Base-by-base conservation (phyloP, 2,888 invertebrate species). In the Orchesella flavescens region DNA sequence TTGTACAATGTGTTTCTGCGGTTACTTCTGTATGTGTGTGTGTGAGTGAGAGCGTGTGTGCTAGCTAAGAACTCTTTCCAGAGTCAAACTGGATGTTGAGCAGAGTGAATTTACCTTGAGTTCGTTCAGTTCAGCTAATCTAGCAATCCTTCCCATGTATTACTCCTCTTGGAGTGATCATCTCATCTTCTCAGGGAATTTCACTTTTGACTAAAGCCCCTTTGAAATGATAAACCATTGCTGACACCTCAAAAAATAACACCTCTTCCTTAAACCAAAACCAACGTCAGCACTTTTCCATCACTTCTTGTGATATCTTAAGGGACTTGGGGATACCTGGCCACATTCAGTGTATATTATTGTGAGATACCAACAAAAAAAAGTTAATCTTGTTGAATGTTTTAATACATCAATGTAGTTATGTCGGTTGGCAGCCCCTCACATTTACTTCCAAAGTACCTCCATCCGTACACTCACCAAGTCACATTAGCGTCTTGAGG, bases 191-290 rank as follows among this genome's bases (percentile, higher is more conserved):
- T 80, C 80, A 79, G 74, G 21, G 49, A 61, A n/a, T 7, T 24
- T 61, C 15, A 61, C 24, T 17, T 23, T 53, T 53, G 53, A 53
- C 53, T 53, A 53, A 13, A 53, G 13, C 57, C 46, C 49, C 69
- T 75, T 59, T 69, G 66, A 66, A 43, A 76, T 82, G 82, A 82
- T 82, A 82, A 82, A 82, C 82, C 82, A 82, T 76, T 82, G 57
- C 82, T 82, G 76, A 82, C 76, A 82, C 82, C 82, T 82, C 82
- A 82, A 17, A 74, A 57, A 72, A 44, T 75, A 69, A 43, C 63
- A 34, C 12, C 7, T 15, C 44, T 43, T 66, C 66, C 34, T 7
- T n/a, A n/a, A n/a, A n/a, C n/a, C n/a, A n/a, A n/a, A 34, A 34
- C 34, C 34, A 34, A 53, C 17, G 53, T 53, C 34, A 34, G 34